Evolutionary conservation across 1,140 invertebrate species (phyloP), one percentile per base, ranked within the genome.

Genomic region (Halyomorpha halys): DNA sequence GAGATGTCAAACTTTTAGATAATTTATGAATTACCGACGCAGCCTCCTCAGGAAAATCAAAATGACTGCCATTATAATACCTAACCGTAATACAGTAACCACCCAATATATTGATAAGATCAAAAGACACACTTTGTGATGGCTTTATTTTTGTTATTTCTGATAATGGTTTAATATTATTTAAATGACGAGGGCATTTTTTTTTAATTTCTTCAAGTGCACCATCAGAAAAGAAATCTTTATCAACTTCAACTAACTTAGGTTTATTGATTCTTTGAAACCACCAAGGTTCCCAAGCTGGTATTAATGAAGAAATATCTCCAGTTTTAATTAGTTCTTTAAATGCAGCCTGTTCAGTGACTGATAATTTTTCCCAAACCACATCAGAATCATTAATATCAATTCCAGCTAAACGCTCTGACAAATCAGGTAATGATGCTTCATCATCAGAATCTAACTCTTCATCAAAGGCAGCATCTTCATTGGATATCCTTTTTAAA

Each of bases 211-310:
- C 15, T 27, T 54, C 19, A 39, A 16, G 39, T 13, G 2, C 14
- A 59, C 4, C 5, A 25, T 47, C 8, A 15, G 19, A 49, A 25
- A 18, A 39, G 3, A 14, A 16, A 27, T 19, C n/a, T 44, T 61
- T 21, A 39, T 67, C 64, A 30, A 66, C n/a, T 30, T 49, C 30
- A 3, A 27, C 39, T 4, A 68, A 51, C 51, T 65, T 67, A 2
- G 61, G 44, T 16, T 53, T 18, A 6, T 14, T 16, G 18, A 62
- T 47, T 27, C 68, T 71, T 69, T 74, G 73, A 4, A 69, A 72
- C 87, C 87, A 90, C 87, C 88, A 90, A 2, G 87, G 86, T 47
- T 77, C 74, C 80, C 83, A 89, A 9, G 77, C 70, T 0, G 85
- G 84, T 70, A 89, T 71, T 39, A 89, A 73, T 67, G 81, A 76